A percentile compares a stretch with the other conserved stretches of the same genome.
Evolutionary conservation across 1,140 invertebrate genomes (phyloP).

Genomic region (Lepidurus couesii): DNA sequence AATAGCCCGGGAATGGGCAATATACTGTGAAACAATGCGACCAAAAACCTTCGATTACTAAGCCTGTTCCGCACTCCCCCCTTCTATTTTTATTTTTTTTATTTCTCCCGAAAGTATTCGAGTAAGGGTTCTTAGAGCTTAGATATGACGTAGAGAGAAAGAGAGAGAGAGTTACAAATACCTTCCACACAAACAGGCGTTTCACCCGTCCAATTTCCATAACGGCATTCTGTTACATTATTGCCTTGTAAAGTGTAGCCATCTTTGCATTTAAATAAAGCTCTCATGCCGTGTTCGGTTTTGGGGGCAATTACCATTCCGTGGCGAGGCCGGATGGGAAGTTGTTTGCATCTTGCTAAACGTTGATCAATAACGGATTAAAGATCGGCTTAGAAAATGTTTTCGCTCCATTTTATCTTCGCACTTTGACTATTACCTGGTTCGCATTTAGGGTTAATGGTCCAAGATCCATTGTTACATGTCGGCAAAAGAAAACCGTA

Average conservation of each 20-base stretch:
- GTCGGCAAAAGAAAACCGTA: slow-evolving; percentile 62
- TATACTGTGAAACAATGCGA: slow-evolving; percentile 59
- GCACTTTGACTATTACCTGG: slow-evolving; percentile 54
- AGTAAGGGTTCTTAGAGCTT: no score
- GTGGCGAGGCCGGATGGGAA: slow-evolving; percentile 79
- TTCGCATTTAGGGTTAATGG: slow-evolving; percentile 80
- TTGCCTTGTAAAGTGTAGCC: slow-evolving; percentile 72
- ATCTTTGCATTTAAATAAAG: slow-evolving; percentile 84
- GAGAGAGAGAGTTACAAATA: slow-evolving; percentile 42
- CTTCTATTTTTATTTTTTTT: slow-evolving; percentile 2
- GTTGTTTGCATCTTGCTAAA: slow-evolving; percentile 71
- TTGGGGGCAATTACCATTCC: slow-evolving; percentile 94
- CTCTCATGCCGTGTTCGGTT: slow-evolving; percentile 89
- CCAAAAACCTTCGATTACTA: slow-evolving; percentile 7
- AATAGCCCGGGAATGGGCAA: slow-evolving; percentile 87
- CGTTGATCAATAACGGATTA: slow-evolving; percentile 13
- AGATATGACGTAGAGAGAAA: not conserved
- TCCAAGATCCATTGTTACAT: slow-evolving; percentile 95
- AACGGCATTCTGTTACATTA: slow-evolving; percentile 73
- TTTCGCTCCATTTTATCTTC: not conserved
- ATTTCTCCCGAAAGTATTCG: not conserved
- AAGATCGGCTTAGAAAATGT: not conserved
- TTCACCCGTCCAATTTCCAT: slow-evolving; percentile 86
- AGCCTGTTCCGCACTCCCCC: no score
- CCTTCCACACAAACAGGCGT: slow-evolving; percentile 77